phyloP scores from a whole-genome alignment of 2,797 vertebrate species.

The Anguilla anguilla region DNA sequence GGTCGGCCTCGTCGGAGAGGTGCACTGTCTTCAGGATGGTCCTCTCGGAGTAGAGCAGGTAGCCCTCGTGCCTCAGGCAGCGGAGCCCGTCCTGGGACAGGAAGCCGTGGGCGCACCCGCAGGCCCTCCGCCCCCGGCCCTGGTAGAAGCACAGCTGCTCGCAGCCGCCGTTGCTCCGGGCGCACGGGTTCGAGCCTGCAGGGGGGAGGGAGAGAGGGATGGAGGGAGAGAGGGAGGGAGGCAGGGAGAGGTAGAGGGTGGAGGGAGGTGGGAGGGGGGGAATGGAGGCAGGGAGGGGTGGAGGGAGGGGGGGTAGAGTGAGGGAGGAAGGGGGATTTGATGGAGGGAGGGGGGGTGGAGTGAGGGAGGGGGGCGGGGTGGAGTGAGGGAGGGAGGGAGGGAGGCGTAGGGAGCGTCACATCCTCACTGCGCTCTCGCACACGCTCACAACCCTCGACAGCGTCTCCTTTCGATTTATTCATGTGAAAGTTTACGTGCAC shows the following conservation, averaged over 20 bases:
- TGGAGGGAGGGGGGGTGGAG: too few relatives aligned
- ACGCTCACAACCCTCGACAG: neutral
- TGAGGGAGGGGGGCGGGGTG: too few relatives aligned
- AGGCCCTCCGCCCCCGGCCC: slow-evolving; percentile 80
- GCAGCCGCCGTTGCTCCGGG: slow-evolving; percentile 89
- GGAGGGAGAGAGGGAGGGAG: neutral
- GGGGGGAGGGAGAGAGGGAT: too few relatives aligned
- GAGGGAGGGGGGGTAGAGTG: too few relatives aligned
- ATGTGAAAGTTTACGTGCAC: neutral
- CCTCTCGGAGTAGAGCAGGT: slow-evolving; percentile 94
- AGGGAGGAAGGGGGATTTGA: too few relatives aligned
- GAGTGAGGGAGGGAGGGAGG: neutral
- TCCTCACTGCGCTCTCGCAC: too few relatives aligned
- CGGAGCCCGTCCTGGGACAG: slow-evolving; percentile 85
- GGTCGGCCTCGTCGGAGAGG: slow-evolving; percentile 92
- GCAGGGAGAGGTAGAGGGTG: too few relatives aligned
- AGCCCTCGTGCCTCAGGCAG: slow-evolving; percentile 91
- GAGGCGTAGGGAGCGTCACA: slow-evolving; percentile 35
- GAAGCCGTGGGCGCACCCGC: slow-evolving; percentile 93
- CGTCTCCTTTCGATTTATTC: neutral
- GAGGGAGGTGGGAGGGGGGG: too few relatives aligned
- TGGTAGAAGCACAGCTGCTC: slow-evolving; percentile 95
- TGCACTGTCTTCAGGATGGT: slow-evolving; percentile 96
- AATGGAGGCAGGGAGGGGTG: too few relatives aligned
- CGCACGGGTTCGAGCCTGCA: slow-evolving; percentile 90